Evolutionary conservation across 2,797 vertebrate species (phyloP).

Genomic region (Onychomys arenicola): DNA sequence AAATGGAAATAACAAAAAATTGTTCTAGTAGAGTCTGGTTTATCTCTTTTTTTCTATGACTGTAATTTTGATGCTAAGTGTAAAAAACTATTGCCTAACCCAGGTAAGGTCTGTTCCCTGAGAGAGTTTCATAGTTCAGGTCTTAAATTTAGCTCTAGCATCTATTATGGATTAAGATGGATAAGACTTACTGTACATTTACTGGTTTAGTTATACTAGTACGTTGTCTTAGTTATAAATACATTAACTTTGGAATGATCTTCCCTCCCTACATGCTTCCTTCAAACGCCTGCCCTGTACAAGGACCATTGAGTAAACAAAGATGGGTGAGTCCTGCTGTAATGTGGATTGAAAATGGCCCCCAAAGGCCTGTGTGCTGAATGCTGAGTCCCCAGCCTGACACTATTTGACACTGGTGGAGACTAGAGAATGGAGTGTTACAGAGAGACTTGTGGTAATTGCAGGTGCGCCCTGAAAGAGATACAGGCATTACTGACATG

Average conservation of each 20-base stretch:
- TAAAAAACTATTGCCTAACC: background rate
- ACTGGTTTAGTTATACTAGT: background rate
- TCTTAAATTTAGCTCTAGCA: slow-evolving; percentile 15
- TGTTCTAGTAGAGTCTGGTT: background rate
- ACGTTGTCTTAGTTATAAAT: background rate
- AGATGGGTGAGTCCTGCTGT: background rate
- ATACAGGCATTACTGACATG: background rate
- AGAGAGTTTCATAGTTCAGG: background rate
- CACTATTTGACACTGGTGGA: background rate
- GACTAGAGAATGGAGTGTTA: background rate
- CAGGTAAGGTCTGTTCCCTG: background rate
- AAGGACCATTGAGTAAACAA: background rate
- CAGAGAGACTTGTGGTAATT: background rate
- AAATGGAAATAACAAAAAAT: background rate
- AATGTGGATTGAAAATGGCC: background rate
- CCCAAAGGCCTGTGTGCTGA: background rate
- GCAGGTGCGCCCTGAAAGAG: background rate
- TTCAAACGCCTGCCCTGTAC: background rate
- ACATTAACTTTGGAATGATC: background rate
- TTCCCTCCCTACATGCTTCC: background rate
- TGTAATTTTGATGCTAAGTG: background rate
- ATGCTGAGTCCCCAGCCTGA: background rate
- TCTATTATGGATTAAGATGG: slow-evolving; percentile 2
- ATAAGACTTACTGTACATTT: background rate
- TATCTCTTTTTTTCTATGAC: background rate